phyloP scores from a whole-genome alignment of 64 coral and sea anemone species.

The Montipora capricornis region DNA sequence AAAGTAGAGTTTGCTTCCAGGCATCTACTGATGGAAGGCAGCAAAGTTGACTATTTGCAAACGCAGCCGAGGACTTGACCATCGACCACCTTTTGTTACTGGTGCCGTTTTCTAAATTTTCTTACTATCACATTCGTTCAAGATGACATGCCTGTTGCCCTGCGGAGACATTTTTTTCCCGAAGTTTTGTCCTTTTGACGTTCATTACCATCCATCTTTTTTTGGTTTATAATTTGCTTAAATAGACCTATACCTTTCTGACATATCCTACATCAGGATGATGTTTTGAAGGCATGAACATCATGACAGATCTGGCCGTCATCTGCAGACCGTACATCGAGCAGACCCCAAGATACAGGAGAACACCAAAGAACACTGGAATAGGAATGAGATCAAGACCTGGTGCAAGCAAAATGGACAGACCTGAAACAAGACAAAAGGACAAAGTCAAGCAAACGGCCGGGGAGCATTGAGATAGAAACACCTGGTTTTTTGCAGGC shows the following conservation, averaged over 20 bases:
- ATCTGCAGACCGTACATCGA: conserved; percentile 78
- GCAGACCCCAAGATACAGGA: conserved; percentile 69
- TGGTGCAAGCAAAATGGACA: conserved; percentile 79
- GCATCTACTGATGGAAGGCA: too few relatives aligned
- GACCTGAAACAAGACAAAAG: conserved; percentile 37
- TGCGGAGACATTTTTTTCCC: too few relatives aligned
- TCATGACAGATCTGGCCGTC: conserved; percentile 70
- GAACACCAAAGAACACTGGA: conserved; percentile 78
- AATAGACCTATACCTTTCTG: conserved; percentile 61
- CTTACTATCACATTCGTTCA: too few relatives aligned
- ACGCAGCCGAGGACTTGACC: too few relatives aligned
- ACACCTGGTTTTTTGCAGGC: too few relatives aligned
- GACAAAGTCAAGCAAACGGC: background rate
- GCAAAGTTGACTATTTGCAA: too few relatives aligned
- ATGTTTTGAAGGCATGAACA: conserved; percentile 87
- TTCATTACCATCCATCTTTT: background rate
- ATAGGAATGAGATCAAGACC: conserved; percentile 66
- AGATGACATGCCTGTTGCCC: too few relatives aligned
- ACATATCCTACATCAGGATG: conserved; percentile 86
- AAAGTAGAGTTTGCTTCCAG: too few relatives aligned
- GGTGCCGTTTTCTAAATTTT: too few relatives aligned
- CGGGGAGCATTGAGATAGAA: too few relatives aligned
- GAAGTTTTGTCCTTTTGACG: background rate
- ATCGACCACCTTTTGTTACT: too few relatives aligned
- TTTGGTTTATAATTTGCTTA: background rate